A percentile compares a stretch with the other conserved stretches of the same genome.
phyloP scores from a whole-genome alignment of 2,888 invertebrate genomes.

The Drosophila mettleri region DNA sequence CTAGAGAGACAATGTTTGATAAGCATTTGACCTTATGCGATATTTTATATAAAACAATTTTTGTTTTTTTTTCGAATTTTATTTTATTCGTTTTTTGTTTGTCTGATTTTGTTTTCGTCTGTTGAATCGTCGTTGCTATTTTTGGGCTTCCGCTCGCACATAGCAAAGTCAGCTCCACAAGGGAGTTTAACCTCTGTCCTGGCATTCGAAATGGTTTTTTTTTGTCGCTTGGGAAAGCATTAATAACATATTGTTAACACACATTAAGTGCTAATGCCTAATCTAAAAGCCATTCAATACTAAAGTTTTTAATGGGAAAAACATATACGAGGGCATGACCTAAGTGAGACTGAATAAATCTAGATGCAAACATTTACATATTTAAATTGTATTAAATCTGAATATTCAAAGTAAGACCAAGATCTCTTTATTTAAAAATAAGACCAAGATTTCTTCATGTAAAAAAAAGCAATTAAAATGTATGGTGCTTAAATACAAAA shows the following conservation, averaged over 20 bases:
- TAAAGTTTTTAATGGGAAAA: constrained; percentile 3
- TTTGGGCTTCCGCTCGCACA: constrained; percentile 57
- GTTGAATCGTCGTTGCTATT: constrained; percentile 62
- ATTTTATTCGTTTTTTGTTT: constrained; percentile 25
- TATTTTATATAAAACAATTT: constrained; percentile 4
- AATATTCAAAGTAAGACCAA: too few species aligned
- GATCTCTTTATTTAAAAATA: too few species aligned
- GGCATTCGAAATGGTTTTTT: background rate
- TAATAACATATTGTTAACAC: constrained; percentile 11
- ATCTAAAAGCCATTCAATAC: background rate
- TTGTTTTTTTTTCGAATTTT: background rate
- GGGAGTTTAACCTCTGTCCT: constrained; percentile 42
- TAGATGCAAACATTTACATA: background rate
- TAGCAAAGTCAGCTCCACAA: constrained; percentile 18
- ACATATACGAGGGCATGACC: background rate
- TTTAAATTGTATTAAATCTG: background rate
- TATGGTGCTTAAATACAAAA: too few species aligned
- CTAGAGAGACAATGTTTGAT: constrained; percentile 67
- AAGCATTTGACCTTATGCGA: constrained; percentile 69
- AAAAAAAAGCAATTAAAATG: too few species aligned
- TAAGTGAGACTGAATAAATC: background rate
- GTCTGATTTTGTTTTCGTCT: constrained; percentile 45
- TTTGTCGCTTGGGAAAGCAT: background rate
- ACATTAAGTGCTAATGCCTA: constrained; percentile 1
- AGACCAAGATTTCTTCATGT: too few species aligned